Conservation (phyloP, 1,140 invertebrate genomes). For the Neodiprion lecontei region DNA sequence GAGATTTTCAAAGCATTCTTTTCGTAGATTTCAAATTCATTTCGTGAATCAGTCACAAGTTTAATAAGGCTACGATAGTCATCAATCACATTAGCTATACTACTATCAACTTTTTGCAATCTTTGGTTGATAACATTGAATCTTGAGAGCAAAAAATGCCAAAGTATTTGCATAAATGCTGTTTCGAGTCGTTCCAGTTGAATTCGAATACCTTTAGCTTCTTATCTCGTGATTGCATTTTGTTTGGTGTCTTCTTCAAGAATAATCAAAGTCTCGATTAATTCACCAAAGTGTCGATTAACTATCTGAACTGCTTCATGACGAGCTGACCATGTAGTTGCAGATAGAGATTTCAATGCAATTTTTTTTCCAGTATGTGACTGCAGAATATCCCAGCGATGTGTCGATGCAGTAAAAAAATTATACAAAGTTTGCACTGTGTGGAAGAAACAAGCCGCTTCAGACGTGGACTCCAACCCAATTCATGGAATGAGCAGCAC, state of each 20-base stretch:
- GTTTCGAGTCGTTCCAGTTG: conserved; percentile 25
- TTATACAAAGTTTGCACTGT: too few relatives aligned
- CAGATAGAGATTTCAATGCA: conserved; percentile 20
- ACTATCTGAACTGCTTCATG: conserved; percentile 24
- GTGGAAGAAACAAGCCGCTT: too few relatives aligned
- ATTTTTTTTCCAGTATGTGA: conserved; percentile 7
- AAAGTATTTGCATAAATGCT: conserved; percentile 26
- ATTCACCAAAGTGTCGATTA: conserved; percentile 22
- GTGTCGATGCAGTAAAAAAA: background rate
- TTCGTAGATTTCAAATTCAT: conserved; percentile 26
- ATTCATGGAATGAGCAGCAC: too few relatives aligned
- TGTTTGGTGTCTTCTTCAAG: conserved; percentile 26
- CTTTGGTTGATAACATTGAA: conserved; percentile 20
- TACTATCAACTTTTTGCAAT: conserved; percentile 20
- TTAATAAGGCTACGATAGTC: background rate
- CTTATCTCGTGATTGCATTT: conserved; percentile 23
- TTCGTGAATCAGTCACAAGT: conserved; percentile 11
- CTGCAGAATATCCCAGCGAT: conserved; percentile 10
- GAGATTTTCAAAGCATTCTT: conserved; percentile 4
- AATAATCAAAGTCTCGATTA: conserved; percentile 21
- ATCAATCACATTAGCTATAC: conserved; percentile 1
- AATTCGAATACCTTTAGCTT: conserved; percentile 25
- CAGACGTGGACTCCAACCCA: too few relatives aligned
- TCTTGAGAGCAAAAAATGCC: conserved; percentile 15
- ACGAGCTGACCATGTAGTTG: conserved; percentile 29